phyloP scores from a whole-genome alignment of 1,140 invertebrate genomes.

The Eriosoma lanigerum region DNA sequence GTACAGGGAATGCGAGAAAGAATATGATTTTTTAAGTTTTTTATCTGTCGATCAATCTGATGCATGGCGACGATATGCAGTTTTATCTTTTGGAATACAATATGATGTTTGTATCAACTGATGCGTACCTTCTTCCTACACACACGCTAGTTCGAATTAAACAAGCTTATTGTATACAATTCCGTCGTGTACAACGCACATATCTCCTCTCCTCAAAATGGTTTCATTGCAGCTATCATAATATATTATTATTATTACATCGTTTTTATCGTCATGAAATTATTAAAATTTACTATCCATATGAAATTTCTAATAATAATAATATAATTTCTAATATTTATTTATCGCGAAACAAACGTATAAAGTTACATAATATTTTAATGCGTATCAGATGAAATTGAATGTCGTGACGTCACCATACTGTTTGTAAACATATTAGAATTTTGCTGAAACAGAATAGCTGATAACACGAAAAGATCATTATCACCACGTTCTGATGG shows the following conservation, averaged over 20 bases:
- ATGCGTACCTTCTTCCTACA: constrained; percentile 26
- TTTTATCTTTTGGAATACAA: constrained; percentile 15
- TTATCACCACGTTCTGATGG: too few relatives aligned
- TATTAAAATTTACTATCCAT: neutral
- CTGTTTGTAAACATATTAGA: too few relatives aligned
- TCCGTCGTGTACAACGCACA: neutral
- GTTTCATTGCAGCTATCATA: neutral
- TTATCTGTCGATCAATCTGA: constrained; percentile 19
- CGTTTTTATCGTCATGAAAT: neutral
- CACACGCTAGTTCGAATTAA: constrained; percentile 4
- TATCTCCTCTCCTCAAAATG: neutral
- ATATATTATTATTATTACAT: neutral
- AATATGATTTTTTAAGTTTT: too few relatives aligned
- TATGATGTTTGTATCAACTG: constrained; percentile 15
- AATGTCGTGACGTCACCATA: too few relatives aligned
- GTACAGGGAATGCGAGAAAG: too few relatives aligned
- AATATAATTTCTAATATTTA: too few relatives aligned
- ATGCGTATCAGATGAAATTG: too few relatives aligned
- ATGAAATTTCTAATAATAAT: neutral
- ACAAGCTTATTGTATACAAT: constrained; percentile 11
- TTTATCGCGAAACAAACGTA: too few relatives aligned
- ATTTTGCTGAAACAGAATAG: too few relatives aligned
- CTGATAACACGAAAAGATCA: too few relatives aligned
- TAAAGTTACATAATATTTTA: too few relatives aligned
- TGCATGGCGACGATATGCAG: neutral